Evolutionary conservation across 2,113 vertebrate genomes (phyloP), one percentile per base, ranked within the genome.

Genomic region (Cavia porcellus): DNA sequence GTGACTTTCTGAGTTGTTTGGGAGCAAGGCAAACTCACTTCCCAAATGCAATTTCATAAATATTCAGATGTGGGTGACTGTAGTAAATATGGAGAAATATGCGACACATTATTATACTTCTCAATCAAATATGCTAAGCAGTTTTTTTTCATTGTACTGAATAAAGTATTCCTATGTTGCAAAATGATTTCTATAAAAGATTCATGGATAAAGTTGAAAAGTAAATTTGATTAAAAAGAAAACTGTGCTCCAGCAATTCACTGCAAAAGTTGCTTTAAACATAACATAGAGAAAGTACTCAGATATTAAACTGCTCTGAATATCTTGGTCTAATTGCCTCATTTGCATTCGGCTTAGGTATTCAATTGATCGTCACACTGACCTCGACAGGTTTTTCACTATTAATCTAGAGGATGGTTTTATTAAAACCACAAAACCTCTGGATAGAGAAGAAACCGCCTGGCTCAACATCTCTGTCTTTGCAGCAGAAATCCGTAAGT

Each of bases 401-500:
- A 99, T 99, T 96, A 99, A 99, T 96, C 94, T 98, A 92, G 99
- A 99, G 85, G 99, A 99, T 64, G 99, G 99, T 95, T 99, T 99
- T 98, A 99, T 99, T 94, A 99, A 99, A 98, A 99, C 99, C 32
- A 99, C 98, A 1, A 99, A 99, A 98, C 98, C 99, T 20, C 98
- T 99, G 98, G 99, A 99, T 98, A 99, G 99, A 97, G 99, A 99
- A 97, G 98, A 99, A 64, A 99, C 99, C 28, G 94, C 99, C 96
- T 99, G 99, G 99, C 99, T 99, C 90, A 99, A 99, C 91, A 99
- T 99, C 92, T 99, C 99, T 28, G 99, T 99, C 96, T 99, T 99
- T 85, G 99, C 99, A 84, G 99, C 99, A 57, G 99, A 99, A 99
- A 98, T 98, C 66, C 98, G 99, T 99, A 98, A 98, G 99, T 98